phyloP scores from a whole-genome alignment of 1,140 invertebrate genomes.

The Drosophila lini region DNA sequence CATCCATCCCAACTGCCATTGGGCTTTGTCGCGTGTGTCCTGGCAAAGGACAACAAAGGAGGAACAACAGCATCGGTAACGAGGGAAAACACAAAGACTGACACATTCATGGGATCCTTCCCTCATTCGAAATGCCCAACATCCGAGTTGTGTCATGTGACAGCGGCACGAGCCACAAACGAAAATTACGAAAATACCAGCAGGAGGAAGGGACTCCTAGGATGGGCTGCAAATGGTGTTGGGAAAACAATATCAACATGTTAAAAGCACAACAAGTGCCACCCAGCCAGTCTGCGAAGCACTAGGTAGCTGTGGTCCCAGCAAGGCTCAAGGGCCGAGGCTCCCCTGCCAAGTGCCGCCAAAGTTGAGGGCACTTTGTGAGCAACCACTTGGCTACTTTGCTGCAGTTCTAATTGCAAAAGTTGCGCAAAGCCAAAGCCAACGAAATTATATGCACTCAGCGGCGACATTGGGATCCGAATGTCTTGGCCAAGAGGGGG shows the following conservation, averaged over 20 bases:
- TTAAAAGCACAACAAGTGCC: conserved; percentile 55
- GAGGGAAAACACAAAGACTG: conserved; percentile 42
- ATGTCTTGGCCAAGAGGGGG: conserved; percentile 35
- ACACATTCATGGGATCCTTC: conserved; percentile 46
- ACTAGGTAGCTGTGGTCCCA: conserved; percentile 19
- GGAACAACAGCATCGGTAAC: conserved; percentile 25
- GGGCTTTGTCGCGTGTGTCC: conserved; percentile 30
- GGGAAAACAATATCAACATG: conserved; percentile 53
- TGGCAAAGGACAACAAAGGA: conserved; percentile 20
- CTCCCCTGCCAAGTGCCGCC: conserved; percentile 34
- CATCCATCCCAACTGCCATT: conserved; percentile 38
- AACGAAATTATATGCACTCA: conserved; percentile 71
- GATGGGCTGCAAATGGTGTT: not conserved
- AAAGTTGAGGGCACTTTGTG: conserved; percentile 51
- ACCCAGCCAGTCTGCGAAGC: not conserved
- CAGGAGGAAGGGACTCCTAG: no score
- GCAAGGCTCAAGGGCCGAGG: not conserved
- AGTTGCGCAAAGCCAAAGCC: conserved; percentile 52
- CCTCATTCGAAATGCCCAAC: conserved; percentile 40
- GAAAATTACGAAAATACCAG: conserved; percentile 37
- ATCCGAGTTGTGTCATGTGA: conserved; percentile 32
- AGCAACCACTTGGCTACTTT: conserved; percentile 59
- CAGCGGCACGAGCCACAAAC: conserved; percentile 43
- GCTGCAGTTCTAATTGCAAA: conserved; percentile 72
- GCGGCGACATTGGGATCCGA: conserved; percentile 18